Percentiles rank a stretch among this genome's conserved stretches.
Conservation (phyloP, 2,888 invertebrate genomes). For the Drosophila trichaetosa region DNA sequence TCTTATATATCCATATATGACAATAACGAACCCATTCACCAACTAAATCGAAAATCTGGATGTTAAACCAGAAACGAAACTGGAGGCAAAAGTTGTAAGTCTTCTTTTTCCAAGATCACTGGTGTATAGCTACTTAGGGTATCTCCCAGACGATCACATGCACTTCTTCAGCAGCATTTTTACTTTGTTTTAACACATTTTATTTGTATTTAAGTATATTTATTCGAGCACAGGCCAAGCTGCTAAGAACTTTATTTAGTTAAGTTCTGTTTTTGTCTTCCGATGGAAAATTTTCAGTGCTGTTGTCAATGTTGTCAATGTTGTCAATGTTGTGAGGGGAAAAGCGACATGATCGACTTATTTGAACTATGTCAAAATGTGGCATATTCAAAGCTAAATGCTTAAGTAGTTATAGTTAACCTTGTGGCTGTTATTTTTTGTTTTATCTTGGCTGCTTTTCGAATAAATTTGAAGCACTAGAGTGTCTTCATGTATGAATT, state of each 20-base stretch:
- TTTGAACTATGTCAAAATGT: slow-evolving; percentile 15
- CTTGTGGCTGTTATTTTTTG: slow-evolving; percentile 38
- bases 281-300: slow-evolving; percentile 46
- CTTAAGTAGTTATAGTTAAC: slow-evolving; percentile 13
- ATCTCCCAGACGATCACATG: neutral
- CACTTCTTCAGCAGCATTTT: neutral
- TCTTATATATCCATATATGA: neutral
- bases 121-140: slow-evolving; percentile 8
- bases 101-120: neutral
- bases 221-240: slow-evolving; percentile 38
- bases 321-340: slow-evolving; percentile 3
- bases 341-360: slow-evolving; percentile 7
- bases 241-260: slow-evolving; percentile 54
- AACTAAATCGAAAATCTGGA: too few relatives aligned
- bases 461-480: slow-evolving; percentile 7
- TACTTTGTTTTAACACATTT: slow-evolving; percentile 47
- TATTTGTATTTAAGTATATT: slow-evolving; percentile 54
- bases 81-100: neutral
- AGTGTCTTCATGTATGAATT: slow-evolving; percentile 48
- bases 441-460: slow-evolving; percentile 19
- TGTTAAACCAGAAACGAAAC: neutral
- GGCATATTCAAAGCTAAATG: slow-evolving; percentile 2
- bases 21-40: neutral
- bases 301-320: slow-evolving; percentile 52
- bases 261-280: slow-evolving; percentile 51